Evolutionary conservation across 2,113 vertebrate genomes (phyloP).

Genomic region (Pontoporia blainvillei): DNA sequence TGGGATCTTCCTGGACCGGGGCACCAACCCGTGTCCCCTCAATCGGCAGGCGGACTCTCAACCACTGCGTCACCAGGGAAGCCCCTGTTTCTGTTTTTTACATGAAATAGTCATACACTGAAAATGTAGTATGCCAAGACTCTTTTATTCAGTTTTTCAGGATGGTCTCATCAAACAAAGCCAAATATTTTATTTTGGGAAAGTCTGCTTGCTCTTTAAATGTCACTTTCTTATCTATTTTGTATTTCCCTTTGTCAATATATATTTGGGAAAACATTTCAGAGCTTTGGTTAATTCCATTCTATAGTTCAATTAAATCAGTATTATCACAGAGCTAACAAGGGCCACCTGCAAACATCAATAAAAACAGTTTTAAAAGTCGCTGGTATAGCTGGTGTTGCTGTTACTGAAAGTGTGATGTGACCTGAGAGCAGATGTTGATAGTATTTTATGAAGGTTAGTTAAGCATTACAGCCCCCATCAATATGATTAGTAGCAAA

Average conservation of each 20-base stretch:
- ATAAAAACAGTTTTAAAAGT: background rate
- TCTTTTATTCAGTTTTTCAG: background rate
- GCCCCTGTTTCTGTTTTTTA: background rate
- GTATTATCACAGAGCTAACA: background rate
- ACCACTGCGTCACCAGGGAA: too few relatives aligned
- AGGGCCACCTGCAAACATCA: background rate
- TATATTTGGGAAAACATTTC: background rate
- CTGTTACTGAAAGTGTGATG: background rate
- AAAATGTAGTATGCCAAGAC: background rate
- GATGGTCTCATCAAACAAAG: background rate
- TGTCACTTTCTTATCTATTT: background rate
- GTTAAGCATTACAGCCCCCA: background rate
- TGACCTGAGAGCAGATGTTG: background rate
- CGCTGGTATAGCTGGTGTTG: background rate
- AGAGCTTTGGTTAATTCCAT: background rate
- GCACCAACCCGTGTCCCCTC: too few relatives aligned
- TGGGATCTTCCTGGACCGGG: too few relatives aligned
- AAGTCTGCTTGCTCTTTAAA: background rate
- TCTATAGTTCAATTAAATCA: background rate
- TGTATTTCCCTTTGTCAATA: background rate
- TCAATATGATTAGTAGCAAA: background rate
- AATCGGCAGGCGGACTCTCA: too few relatives aligned
- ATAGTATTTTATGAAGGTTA: background rate
- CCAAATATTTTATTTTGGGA: background rate
- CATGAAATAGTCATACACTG: background rate